Conservation (phyloP, 2,888 invertebrate genomes). For the Drosophila austrosaltans region DNA sequence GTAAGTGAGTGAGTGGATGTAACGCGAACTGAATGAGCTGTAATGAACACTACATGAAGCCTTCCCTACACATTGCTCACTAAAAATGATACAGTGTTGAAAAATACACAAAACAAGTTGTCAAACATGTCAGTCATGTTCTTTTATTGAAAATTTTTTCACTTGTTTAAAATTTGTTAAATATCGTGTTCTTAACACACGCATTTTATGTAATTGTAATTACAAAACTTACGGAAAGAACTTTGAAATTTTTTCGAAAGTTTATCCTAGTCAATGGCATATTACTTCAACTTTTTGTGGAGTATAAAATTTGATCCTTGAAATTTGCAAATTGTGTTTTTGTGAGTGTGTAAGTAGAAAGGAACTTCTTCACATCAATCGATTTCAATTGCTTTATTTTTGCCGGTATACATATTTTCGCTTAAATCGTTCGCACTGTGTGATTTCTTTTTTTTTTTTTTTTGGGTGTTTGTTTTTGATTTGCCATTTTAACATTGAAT, state of each 20-base stretch:
- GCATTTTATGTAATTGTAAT: too few relatives aligned
- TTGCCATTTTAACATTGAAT: conserved; percentile 1
- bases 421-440: neutral
- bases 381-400: neutral
- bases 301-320: neutral
- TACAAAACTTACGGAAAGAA: too few relatives aligned
- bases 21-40: neutral
- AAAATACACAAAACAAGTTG: neutral
- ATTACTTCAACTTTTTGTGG: too few relatives aligned
- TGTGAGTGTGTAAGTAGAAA: neutral
- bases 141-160: too few relatives aligned
- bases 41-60: neutral
- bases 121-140: too few relatives aligned
- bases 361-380: neutral
- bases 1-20: neutral
- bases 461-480: neutral
- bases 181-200: too few relatives aligned
- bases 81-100: neutral
- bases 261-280: too few relatives aligned
- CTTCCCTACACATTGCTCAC: neutral
- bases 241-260: too few relatives aligned
- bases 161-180: too few relatives aligned
- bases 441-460: neutral
- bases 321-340: neutral
- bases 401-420: neutral